Evolutionary conservation across 1,140 invertebrate species (phyloP).

Genomic region (Drosophila bocki): DNA sequence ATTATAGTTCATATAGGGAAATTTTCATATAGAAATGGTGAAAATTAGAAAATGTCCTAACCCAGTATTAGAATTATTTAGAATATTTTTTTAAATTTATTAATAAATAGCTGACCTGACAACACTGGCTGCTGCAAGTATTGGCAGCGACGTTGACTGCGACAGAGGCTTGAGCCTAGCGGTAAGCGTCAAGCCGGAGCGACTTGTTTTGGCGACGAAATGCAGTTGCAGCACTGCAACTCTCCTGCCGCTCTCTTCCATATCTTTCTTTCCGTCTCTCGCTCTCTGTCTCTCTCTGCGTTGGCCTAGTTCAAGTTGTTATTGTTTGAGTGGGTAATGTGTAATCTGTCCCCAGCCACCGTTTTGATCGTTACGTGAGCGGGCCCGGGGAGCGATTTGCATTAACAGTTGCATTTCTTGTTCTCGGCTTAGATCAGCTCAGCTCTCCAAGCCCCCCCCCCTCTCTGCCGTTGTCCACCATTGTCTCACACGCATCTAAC

Average conservation of each 20-base stretch:
- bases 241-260: constrained; percentile 16
- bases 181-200: constrained; percentile 61
- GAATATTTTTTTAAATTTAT: background rate
- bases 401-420: constrained; percentile 84
- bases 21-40: no score
- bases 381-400: constrained; percentile 56
- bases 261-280: background rate
- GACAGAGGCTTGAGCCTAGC: constrained; percentile 46
- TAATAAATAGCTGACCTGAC: background rate
- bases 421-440: constrained; percentile 50
- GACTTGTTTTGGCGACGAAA: constrained; percentile 74
- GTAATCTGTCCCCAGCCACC: constrained; percentile 58
- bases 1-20: no score
- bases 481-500: constrained; percentile 72
- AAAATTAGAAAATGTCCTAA: no score
- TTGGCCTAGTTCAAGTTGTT: constrained; percentile 58
- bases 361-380: constrained; percentile 46
- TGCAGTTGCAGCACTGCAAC: constrained; percentile 20
- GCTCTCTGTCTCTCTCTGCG: background rate
- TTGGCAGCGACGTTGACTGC: background rate
- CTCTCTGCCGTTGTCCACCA: constrained; percentile 30
- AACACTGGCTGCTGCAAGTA: constrained; percentile 1
- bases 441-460: constrained; percentile 13
- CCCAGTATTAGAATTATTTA: background rate
- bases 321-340: constrained; percentile 55